Evolutionary conservation across 2,113 vertebrate genomes (phyloP).

Genomic region (Limnothrissa miodon): DNA sequence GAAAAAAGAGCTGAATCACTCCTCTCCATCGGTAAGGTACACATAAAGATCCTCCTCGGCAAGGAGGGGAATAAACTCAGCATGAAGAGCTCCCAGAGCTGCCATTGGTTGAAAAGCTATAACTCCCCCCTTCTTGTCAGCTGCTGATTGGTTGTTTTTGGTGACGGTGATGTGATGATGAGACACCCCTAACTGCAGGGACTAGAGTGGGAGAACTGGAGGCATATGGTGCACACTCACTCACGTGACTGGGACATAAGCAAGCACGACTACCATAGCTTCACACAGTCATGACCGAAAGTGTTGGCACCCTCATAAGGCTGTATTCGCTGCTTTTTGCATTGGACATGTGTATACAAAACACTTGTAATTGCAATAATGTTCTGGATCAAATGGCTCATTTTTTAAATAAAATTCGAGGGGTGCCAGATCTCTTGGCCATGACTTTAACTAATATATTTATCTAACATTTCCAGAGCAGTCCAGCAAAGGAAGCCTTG

Average conservation of each 20-base stretch:
- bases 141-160: slow-evolving; percentile 34
- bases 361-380: no score
- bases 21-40: slow-evolving; percentile 11
- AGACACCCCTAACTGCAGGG: slow-evolving; percentile 14
- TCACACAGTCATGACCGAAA: no score
- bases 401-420: no score
- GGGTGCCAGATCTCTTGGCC: no score
- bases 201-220: neutral
- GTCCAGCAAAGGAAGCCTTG: neutral
- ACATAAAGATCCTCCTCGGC: neutral
- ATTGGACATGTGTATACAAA: no score
- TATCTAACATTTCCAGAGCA: no score
- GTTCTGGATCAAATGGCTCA: no score
- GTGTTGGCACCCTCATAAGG: no score
- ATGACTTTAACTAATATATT: no score
- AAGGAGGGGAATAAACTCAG: slow-evolving; percentile 7
- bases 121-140: slow-evolving; percentile 10
- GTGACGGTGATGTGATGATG: slow-evolving; percentile 20
- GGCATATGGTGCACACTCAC: neutral
- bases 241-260: neutral
- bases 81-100: neutral
- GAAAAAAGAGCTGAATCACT: slow-evolving; percentile 47
- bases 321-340: no score
- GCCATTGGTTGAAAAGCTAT: slow-evolving; percentile 22
- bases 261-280: neutral